Evolutionary conservation across 2,797 vertebrate genomes (phyloP).

Genomic region (Esox lucius): DNA sequence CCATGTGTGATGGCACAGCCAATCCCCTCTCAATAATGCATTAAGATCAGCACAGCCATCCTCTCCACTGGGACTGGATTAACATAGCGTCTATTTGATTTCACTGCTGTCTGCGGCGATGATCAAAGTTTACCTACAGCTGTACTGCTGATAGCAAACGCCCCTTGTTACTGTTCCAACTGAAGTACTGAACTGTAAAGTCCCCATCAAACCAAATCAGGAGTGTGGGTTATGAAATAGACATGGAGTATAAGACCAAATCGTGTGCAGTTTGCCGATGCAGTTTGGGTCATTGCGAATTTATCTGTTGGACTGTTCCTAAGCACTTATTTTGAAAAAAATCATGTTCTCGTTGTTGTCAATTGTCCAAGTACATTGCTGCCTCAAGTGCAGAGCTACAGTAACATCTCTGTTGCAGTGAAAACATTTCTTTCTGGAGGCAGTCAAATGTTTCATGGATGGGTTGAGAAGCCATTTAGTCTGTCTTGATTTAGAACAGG

Average conservation of each 20-base stretch:
- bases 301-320: too few species aligned
- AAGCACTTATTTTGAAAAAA: too few species aligned
- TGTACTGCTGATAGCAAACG: background rate
- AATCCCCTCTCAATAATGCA: slow-evolving; percentile 35
- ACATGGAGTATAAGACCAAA: background rate
- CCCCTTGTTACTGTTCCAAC: background rate
- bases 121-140: slow-evolving; percentile 28
- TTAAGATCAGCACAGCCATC: slow-evolving; percentile 7
- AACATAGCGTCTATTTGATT: slow-evolving; percentile 32
- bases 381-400: too few species aligned
- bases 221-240: background rate
- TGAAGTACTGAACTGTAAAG: background rate
- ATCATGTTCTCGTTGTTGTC: too few species aligned
- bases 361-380: too few species aligned
- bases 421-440: too few species aligned
- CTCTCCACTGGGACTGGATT: slow-evolving; percentile 15
- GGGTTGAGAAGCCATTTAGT: too few species aligned
- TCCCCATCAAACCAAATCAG: background rate
- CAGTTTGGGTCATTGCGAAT: too few species aligned
- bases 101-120: slow-evolving; percentile 18
- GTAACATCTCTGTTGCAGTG: too few species aligned
- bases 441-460: too few species aligned
- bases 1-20: slow-evolving; percentile 24
- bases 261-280: too few species aligned
- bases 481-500: too few species aligned